Percentiles rank a stretch among this genome's conserved stretches.
These are phyloP conservation scores for Meriones unguiculatus DNA, from an alignment of 2,113 vertebrate genomes.

Conservation along the genomic window DNA sequence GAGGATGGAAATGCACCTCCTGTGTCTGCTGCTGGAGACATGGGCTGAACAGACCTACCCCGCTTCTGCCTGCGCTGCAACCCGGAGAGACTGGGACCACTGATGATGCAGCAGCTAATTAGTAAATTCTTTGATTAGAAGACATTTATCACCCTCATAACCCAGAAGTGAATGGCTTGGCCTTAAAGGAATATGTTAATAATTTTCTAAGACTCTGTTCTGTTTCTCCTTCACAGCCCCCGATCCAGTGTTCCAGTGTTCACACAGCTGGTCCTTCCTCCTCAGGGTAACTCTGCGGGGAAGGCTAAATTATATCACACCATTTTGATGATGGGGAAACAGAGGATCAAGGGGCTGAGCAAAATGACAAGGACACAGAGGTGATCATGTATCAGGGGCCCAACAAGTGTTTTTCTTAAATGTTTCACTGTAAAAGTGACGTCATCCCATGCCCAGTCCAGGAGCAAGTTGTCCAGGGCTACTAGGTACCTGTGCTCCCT, in stretches of 20 bases:
- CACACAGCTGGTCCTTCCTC: background rate
- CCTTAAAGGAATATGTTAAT: constrained; percentile 24
- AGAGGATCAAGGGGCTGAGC: background rate
- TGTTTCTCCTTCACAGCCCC: background rate
- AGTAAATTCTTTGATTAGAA: constrained; percentile 50
- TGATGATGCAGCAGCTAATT: background rate
- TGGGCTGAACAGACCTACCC: constrained; percentile 47
- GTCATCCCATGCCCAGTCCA: no score
- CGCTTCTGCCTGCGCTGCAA: constrained; percentile 27
- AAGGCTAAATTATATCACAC: background rate
- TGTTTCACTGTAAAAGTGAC: background rate
- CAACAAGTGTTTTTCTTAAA: background rate
- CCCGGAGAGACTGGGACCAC: background rate
- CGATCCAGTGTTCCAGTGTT: background rate
- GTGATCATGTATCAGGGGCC: background rate
- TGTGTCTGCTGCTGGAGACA: constrained; percentile 25
- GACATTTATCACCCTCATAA: constrained; percentile 36
- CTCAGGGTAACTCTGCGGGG: background rate
- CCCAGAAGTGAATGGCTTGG: constrained; percentile 8
- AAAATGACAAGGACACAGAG: constrained; percentile 15
- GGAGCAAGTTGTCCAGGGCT: background rate
- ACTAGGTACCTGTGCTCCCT: background rate
- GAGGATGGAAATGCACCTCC: no score
- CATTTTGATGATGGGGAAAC: background rate
- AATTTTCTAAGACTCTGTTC: constrained; percentile 42